Base-by-base conservation (phyloP, 2,113 vertebrate genomes). In the Cercopithecus mona region DNA sequence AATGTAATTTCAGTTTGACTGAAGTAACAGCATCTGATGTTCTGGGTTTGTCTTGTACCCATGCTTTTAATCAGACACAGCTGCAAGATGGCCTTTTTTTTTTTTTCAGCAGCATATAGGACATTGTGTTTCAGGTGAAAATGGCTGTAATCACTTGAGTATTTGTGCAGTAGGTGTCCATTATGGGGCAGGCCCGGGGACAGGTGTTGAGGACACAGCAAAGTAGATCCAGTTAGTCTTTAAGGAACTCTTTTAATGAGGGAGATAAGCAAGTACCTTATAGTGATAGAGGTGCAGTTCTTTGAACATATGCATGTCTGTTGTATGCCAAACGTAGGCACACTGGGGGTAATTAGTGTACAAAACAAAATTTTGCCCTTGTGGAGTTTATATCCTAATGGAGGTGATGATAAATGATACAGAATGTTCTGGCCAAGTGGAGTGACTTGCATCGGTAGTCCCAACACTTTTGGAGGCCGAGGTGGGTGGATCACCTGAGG, bases 41-140 rank as follows among this genome's bases (percentile, higher is more conserved):
- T 94, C 64, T 89, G 11, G 95, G 20, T 92, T 90, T 95, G 43
- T 92, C 40, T 92, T 79, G 14, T 8, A 75, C 13, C 38, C 12
- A 32, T 4, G 57, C 32, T 93, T 80, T 92, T 87, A 94, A 88
- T 78, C 50, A 92, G 73, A 72, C 59, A 87, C 90, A 93, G 48
- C 84, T 96, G 92, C 81, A 70, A 86, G 90, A 89, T 38, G n/a
- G 73, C 68, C 68, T 8, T 27, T 40, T 81, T 90, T 73, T 93
- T 57, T 90, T 72, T 90, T 72, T 3, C 17, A 64, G n/a, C 13
- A 22, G 86, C 72, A 23, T 57, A 50, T 23, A 87, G 61, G 32
- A 48, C 17, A 18, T 96, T 96, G 64, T 94, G 73, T 93, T 96
- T 97, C 81, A 97, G 92, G 90, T 96, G 97, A 90, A 97, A 93